Percentiles rank a stretch among this genome's conserved stretches.
These are phyloP conservation scores for Acromyrmex echinatior DNA, from an alignment of 1,140 invertebrate genomes.

Conservation along the genomic window DNA sequence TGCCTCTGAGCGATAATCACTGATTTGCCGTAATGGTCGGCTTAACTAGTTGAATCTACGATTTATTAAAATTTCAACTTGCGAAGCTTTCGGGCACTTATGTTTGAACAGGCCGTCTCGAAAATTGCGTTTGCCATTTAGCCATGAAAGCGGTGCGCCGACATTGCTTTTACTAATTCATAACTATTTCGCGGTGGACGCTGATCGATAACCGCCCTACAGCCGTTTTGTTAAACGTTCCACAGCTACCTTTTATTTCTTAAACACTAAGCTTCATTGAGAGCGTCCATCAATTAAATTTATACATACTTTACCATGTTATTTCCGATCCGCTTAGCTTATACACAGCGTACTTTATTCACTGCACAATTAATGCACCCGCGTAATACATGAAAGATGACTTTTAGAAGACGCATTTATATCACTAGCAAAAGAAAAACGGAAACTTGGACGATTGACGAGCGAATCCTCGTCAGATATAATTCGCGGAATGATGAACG, in stretches of 20 bases:
- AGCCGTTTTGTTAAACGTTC: background rate
- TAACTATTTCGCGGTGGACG: background rate
- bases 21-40: background rate
- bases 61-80: background rate
- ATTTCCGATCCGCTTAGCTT: background rate
- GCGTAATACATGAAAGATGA: background rate
- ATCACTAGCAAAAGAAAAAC: background rate
- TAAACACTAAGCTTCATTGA: background rate
- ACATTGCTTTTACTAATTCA: constrained; percentile 16
- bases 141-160: background rate
- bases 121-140: background rate
- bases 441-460: constrained; percentile 1
- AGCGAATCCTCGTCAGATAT: background rate
- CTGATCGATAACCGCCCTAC: background rate
- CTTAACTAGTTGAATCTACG: background rate
- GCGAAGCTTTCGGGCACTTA: background rate
- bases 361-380: constrained; percentile 5
- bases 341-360: background rate
- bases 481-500: constrained; percentile 50
- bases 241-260: background rate
- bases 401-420: background rate
- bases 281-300: constrained; percentile 2
- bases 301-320: background rate
- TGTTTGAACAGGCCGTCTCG: background rate
- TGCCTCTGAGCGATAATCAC: background rate